Base-by-base conservation (phyloP, 2,797 vertebrate species). In the Garrulus glandarius region DNA sequence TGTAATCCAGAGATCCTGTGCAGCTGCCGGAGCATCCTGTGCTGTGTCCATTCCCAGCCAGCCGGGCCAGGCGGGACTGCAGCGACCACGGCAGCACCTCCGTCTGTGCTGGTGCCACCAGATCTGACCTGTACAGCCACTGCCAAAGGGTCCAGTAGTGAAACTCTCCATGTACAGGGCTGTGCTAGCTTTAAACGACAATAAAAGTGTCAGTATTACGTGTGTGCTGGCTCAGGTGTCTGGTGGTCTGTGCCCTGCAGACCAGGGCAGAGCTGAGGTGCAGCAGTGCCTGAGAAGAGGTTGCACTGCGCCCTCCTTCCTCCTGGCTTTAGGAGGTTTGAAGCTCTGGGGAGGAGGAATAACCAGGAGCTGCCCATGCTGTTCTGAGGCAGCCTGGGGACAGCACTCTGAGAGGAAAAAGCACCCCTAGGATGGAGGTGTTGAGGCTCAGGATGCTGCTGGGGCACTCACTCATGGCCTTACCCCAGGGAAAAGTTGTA, bases 171-270 rank as follows among this genome's bases (percentile, higher is more conserved):
- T 96, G 97, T 97, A 97, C 95, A 96, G 93, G 95, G 95, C 96
- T 79, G 0, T 94, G 95, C 96, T 95, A 97, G 97, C 97, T 98
- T 98, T 97, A 96, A 94, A 44, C 0, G 22, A 93, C 92, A 96
- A 93, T 96, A 96, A 97, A 96, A 19, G 69, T 95, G 94, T 97
- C 96, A 97, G 95, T 97, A 94, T 95, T 96, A 95, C 2, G 0
- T 5, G 21, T 4, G 44, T 92, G 60, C 36, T 49, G 87, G 57
- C 55, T 95, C 19, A 0, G 36, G 22, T 90, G 56, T 72, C 47
- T 43, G 56, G 30, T 8, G 2, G 3, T 70, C 47, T 63, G 36
- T 13, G 26, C 24, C 26, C 12, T 82, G 71, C 52, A 63, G 34
- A 2, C 15, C 13, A 17, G 34, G 30, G 63, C 29, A 29, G 60